These are phyloP conservation scores for Helostoma temminkii DNA, from an alignment of 2,797 vertebrate species.

Conservation along the genomic window DNA sequence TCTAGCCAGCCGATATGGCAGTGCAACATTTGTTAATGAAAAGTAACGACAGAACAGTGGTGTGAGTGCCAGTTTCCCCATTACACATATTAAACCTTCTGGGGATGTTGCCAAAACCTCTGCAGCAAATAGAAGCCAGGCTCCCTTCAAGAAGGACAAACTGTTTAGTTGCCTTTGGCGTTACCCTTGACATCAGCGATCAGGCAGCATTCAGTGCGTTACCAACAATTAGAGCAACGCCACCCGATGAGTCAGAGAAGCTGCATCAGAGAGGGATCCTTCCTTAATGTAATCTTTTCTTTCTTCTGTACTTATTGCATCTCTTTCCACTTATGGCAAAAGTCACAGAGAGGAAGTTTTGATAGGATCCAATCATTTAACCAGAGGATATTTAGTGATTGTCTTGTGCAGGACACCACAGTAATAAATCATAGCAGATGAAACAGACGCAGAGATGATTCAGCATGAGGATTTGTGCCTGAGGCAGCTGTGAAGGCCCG, in stretches of 20 bases:
- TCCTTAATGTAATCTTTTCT: constrained; percentile 32
- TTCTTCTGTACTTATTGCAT: constrained; percentile 10
- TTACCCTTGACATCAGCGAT: constrained; percentile 65
- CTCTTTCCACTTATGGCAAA: background rate
- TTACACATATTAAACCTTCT: constrained; percentile 79
- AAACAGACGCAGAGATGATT: constrained; percentile 30
- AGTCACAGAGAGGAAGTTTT: constrained; percentile 21
- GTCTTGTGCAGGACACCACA: constrained; percentile 13
- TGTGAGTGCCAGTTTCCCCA: constrained; percentile 71
- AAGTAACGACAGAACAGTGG: constrained; percentile 47
- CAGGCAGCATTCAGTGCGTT: too few species aligned
- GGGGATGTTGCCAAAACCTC: constrained; percentile 72
- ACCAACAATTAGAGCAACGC: constrained; percentile 53
- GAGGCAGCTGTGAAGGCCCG: constrained; percentile 12
- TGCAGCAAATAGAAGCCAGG: constrained; percentile 47
- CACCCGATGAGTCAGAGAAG: constrained; percentile 58
- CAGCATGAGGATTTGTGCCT: constrained; percentile 33
- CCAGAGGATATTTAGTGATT: constrained; percentile 42
- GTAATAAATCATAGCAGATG: constrained; percentile 36
- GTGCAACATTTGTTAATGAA: constrained; percentile 69
- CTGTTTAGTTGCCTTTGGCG: constrained; percentile 62
- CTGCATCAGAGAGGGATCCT: constrained; percentile 30
- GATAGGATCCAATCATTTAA: constrained; percentile 45
- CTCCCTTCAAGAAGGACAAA: constrained; percentile 47
- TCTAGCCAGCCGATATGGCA: constrained; percentile 46